Evolutionary conservation across 2,888 invertebrate species (phyloP).

Genomic region (Fragum sueziense): DNA sequence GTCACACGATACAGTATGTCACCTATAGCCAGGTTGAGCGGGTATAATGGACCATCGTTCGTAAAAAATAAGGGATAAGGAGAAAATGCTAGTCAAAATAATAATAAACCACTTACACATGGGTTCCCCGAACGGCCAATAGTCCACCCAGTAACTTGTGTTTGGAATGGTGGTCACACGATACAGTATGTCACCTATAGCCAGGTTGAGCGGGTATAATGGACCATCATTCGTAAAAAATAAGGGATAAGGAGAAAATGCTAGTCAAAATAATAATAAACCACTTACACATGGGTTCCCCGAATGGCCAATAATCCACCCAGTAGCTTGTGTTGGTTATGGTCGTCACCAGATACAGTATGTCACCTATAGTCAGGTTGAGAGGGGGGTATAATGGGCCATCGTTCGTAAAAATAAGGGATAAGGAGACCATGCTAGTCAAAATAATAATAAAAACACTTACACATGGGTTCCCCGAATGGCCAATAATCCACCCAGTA

Average conservation of each 20-base stretch:
- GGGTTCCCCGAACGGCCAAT: constrained; percentile 56
- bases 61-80: no score
- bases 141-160: constrained; percentile 37
- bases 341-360: constrained; percentile 50
- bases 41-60: constrained; percentile 58
- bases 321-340: constrained; percentile 49
- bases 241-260: no score
- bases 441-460: no score
- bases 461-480: constrained; percentile 59
- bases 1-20: constrained; percentile 53
- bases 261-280: no score
- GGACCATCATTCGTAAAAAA: no score
- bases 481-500: constrained; percentile 54
- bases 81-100: no score
- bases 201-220: constrained; percentile 57
- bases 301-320: constrained; percentile 56
- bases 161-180: constrained; percentile 50
- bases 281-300: constrained; percentile 60
- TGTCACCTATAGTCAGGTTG: constrained; percentile 54
- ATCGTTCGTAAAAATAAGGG: no score
- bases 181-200: constrained; percentile 52
- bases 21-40: constrained; percentile 55
- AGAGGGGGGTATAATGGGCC: constrained; percentile 55
- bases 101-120: constrained; percentile 58
- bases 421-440: no score